Evolutionary conservation across 2,888 invertebrate genomes (phyloP), one percentile per base, ranked within the genome.

Genomic region (Acronicta alni): DNA sequence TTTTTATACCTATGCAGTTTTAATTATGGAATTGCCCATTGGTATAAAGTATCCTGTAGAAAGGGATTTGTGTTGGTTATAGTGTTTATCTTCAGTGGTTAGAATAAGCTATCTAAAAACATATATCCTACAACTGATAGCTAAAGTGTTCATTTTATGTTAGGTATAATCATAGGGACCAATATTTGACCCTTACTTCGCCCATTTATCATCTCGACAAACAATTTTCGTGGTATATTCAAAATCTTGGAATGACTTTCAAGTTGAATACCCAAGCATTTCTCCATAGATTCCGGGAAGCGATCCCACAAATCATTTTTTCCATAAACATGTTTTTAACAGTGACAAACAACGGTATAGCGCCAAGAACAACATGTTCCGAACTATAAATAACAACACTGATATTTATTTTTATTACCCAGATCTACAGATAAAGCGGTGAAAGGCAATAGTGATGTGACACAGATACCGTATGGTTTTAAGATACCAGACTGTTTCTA

Each of bases 341-440:
- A 65, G 67, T 71, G 70, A 75, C 71, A 72, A 68, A 76, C 69
- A 79, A 76, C 82, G 80, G 84, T 81, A 82, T 61, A 72, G 77
- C 75, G 77, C 70, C 56, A 69, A 78, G 77, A 77, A 73, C 73
- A 66, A 61, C 65, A 39, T 65, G 54, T 46, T 65, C 47, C 45
- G 48, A 73, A 61, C 74, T 67, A 78, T 76, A 83, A 83, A 85
- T 82, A 81, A 67, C 72, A 64, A 56, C 52, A 53, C 55, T 74
- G 72, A 79, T 83, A 82, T 82, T 84, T 81, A 83, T 84, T 85
- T 85, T 85, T 85, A 84, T 78, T 76, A 77, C 80, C 48, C 37
- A 75, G 72, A 75, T 77, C 70, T 63, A 57, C 43, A 72, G 75
- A 81, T 70, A 70, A 62, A 67, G 59, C 64, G 71, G 82, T 75